Percentiles rank a stretch among this genome's conserved stretches.
Conservation (phyloP, 2,797 vertebrate species). For the Sebastes iracundus region DNA sequence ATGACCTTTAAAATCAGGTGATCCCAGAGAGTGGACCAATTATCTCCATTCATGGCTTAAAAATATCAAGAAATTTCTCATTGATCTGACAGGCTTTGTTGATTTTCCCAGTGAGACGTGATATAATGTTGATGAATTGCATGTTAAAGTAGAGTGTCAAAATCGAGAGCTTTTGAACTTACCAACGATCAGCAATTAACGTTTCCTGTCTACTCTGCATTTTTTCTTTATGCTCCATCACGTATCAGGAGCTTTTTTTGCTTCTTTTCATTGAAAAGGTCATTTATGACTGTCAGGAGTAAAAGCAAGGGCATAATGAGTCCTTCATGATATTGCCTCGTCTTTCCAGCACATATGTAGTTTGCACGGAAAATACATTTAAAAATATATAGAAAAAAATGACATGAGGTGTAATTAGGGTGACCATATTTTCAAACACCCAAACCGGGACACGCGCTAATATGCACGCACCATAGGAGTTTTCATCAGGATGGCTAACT, state of each 20-base stretch:
- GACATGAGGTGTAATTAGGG: not conserved
- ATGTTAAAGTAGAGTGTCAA: not conserved
- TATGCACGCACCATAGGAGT: too few relatives aligned
- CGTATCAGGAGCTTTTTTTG: constrained; percentile 5
- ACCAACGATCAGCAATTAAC: constrained; percentile 26
- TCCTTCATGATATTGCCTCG: not conserved
- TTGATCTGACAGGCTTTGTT: constrained; percentile 5
- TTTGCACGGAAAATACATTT: not conserved
- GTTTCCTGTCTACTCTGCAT: constrained; percentile 31
- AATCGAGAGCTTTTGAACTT: not conserved
- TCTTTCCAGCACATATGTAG: not conserved
- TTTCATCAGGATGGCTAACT: too few relatives aligned
- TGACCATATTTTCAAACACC: too few relatives aligned
- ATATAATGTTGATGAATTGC: constrained; percentile 18
- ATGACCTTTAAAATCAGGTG: constrained; percentile 17
- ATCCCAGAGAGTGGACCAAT: not conserved
- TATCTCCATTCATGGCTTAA: constrained; percentile 6
- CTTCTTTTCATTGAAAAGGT: constrained; percentile 29
- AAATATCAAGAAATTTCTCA: not conserved
- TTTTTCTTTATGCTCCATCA: constrained; percentile 14
- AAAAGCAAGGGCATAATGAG: constrained; percentile 17
- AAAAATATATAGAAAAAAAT: not conserved
- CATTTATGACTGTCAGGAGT: constrained; percentile 4
- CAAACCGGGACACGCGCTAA: too few relatives aligned
- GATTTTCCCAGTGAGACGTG: not conserved